A percentile compares a stretch with the other conserved stretches of the same genome.
phyloP scores from a whole-genome alignment of 1,140 invertebrate species.

The Camponotus floridanus region DNA sequence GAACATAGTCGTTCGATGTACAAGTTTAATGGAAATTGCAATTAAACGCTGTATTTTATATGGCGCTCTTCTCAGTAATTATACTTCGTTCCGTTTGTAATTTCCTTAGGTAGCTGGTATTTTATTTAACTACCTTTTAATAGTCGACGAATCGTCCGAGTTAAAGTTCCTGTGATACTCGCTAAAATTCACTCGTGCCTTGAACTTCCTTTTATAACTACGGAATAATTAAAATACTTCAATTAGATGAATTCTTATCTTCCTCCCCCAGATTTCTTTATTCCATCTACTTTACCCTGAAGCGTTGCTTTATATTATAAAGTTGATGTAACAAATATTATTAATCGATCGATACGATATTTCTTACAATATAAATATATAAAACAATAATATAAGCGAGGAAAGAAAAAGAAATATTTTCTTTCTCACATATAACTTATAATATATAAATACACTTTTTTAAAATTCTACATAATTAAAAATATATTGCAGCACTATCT shows the following conservation, averaged over 20 bases:
- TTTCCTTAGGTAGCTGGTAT: constrained; percentile 59
- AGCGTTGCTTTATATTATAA: constrained; percentile 27
- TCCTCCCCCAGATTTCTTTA: constrained; percentile 45
- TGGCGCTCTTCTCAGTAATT: constrained; percentile 54
- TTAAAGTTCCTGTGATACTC: constrained; percentile 59
- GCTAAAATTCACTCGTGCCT: constrained; percentile 64
- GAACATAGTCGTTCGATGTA: constrained; percentile 1
- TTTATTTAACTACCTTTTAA: constrained; percentile 65
- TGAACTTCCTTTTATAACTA: constrained; percentile 56
- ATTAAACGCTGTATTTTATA: constrained; percentile 62
- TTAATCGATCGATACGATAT: constrained; percentile 24
- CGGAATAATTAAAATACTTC: constrained; percentile 75
- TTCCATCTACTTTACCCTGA: background rate
- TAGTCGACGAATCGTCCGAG: constrained; percentile 58
- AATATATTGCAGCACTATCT: background rate
- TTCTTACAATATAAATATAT: background rate
- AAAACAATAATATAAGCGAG: too few relatives aligned
- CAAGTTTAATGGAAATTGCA: constrained; percentile 47
- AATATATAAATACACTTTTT: background rate
- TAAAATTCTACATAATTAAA: background rate
- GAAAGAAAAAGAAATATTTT: background rate
- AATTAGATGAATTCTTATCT: constrained; percentile 66
- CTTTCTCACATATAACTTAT: too few relatives aligned
- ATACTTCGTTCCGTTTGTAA: constrained; percentile 59
- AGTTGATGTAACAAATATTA: constrained; percentile 44